Base-by-base conservation (phyloP, 2,797 vertebrate species). In the Florisuga fusca region DNA sequence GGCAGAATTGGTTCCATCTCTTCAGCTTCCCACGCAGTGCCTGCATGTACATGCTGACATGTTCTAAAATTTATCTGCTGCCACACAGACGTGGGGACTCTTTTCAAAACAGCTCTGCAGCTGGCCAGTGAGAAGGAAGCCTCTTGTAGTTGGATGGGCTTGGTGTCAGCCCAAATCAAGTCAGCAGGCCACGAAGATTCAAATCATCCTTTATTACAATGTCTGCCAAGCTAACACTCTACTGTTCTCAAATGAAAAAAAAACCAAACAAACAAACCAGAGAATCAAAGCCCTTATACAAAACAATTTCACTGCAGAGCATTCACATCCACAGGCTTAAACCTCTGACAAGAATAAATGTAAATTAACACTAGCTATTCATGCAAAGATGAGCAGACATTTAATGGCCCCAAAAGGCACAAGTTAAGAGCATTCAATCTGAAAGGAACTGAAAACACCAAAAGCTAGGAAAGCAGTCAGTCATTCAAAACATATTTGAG, bases 11-110 rank as follows among this genome's bases (percentile, higher is more conserved):
- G 6, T 15, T 83, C 19, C 22, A 33, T 20, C 36, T 73, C 34
- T 75, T 48, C 62, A 69, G 66, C 15, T 38, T 81, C 58, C 26
- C 25, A 41, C 0, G 3, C 16, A 66, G 12, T 18, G 46, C 55
- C 31, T 8, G 21, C 51, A 55, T 0, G 21, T 48, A 54, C 1
- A 3, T 0, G 0, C 33, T 46, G 64, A 59, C 45, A 46, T 2
- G 1, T 63, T 89, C 48, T 63, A 50, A 67, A 91, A 72, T 8
- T 83, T 12, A 27, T 2, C 8, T 0, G 5, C 27, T 45, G 27
- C 29, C 38, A 82, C n/a, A 43, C 8, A 67, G 45, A 29, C 38
- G 13, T 41, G 51, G 51, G 31, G 27, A 59, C 38, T 75, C 58
- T 51, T 89, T 18, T 38, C 46, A 5, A 66, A 66, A 58, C n/a